Evolutionary conservation across 2,797 vertebrate genomes (phyloP).

Genomic region (Cirrhinus mrigala): DNA sequence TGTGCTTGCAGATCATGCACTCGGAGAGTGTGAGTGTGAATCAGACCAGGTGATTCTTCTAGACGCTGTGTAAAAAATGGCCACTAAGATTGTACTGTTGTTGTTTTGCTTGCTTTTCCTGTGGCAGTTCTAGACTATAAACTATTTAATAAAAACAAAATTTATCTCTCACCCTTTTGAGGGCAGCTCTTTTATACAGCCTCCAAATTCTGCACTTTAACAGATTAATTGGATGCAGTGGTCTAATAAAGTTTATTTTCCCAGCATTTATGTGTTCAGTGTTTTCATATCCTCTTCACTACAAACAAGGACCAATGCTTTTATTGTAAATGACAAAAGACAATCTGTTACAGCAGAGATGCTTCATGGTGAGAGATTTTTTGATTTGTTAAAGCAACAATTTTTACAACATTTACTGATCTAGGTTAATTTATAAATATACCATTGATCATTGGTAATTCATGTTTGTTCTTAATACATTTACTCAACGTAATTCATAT

Average conservation of each 20-base stretch:
- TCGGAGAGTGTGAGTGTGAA: not conserved
- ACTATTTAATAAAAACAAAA: slow-evolving; percentile 2
- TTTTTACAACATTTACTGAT: not conserved
- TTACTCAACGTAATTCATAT: not conserved
- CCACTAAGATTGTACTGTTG: not conserved
- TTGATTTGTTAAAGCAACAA: not conserved
- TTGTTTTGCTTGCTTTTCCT: not conserved
- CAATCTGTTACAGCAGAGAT: slow-evolving; percentile 1
- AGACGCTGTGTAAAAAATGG: not conserved
- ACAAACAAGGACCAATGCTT: not conserved
- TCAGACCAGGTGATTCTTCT: slow-evolving; percentile 5
- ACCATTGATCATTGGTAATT: not conserved
- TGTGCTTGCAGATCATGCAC: not conserved
- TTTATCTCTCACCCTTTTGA: slow-evolving; percentile 21
- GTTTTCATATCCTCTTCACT: not conserved
- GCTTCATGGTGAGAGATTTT: not conserved
- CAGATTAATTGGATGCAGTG: slow-evolving; percentile 20
- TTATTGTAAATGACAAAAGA: slow-evolving; percentile 1
- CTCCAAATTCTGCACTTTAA: slow-evolving; percentile 54
- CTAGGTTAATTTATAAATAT: not conserved
- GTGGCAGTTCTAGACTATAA: not conserved
- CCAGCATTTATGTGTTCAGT: not conserved
- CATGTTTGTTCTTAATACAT: not conserved
- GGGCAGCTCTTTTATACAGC: slow-evolving; percentile 44
- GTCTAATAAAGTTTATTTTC: slow-evolving; percentile 58